These are phyloP conservation scores for Morus bassanus DNA, from an alignment of 2,797 vertebrate species.

Conservation along the genomic window DNA sequence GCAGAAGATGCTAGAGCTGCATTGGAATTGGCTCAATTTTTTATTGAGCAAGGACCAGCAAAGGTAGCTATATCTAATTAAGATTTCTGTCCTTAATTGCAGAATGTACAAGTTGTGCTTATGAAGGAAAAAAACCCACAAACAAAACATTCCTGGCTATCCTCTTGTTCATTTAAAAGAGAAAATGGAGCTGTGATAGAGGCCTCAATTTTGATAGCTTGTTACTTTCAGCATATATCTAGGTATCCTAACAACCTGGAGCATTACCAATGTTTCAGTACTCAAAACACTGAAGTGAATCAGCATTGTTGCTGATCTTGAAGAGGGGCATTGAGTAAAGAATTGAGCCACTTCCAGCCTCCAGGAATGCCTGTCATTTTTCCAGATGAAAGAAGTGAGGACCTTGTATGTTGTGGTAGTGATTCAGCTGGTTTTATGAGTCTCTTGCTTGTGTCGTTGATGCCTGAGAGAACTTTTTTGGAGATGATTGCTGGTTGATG, in stretches of 20 bases:
- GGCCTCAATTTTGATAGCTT: neutral
- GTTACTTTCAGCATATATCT: neutral
- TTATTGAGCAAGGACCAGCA: slow-evolving; percentile 84
- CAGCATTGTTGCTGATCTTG: neutral
- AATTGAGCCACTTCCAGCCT: neutral
- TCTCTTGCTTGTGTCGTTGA: neutral
- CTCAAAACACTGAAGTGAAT: neutral
- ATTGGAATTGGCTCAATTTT: slow-evolving; percentile 87
- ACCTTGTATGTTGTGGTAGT: neutral
- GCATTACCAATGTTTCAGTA: neutral
- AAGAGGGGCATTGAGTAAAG: neutral
- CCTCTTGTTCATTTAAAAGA: neutral
- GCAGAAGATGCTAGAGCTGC: slow-evolving; percentile 86
- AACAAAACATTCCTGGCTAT: neutral
- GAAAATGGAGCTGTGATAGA: neutral
- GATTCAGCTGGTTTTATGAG: slow-evolving; percentile 1
- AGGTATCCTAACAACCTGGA: neutral
- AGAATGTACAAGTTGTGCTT: neutral
- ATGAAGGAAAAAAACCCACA: neutral
- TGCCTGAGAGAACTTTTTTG: neutral
- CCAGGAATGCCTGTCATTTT: neutral
- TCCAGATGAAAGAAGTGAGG: neutral
- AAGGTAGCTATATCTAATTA: slow-evolving; percentile 72
- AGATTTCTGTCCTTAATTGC: neutral
- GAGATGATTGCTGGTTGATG: slow-evolving; percentile 22